Percentiles rank a stretch among this genome's conserved stretches.
Evolutionary conservation across 2,888 invertebrate species (phyloP).

Genomic region (Gandaritis pyraliata): DNA sequence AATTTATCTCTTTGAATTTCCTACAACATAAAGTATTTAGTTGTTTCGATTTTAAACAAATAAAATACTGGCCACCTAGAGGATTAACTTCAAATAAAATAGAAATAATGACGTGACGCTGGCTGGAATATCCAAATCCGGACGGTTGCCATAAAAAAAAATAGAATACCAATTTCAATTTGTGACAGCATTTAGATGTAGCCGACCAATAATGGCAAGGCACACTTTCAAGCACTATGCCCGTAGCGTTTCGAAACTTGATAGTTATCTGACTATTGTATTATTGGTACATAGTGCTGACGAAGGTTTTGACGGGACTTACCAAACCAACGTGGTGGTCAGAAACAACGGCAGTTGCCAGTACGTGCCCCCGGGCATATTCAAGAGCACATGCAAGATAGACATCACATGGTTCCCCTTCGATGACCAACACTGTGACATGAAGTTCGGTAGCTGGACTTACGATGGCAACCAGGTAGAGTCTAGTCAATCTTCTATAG

Average conservation of each 20-base stretch:
- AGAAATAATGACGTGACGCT: too few species aligned
- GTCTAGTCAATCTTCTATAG: constrained; percentile 30
- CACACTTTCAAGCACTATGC: too few species aligned
- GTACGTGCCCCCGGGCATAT: constrained; percentile 99
- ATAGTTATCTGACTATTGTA: constrained; percentile 54
- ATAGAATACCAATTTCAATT: constrained; percentile 12
- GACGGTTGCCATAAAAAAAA: too few species aligned
- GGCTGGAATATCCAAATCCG: too few species aligned
- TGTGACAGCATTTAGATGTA: background rate
- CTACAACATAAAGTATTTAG: constrained; percentile 41
- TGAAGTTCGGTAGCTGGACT: constrained; percentile 99
- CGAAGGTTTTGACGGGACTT: constrained; percentile 99
- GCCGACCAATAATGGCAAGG: too few species aligned
- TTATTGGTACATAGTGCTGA: constrained; percentile 92
- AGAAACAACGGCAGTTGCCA: constrained; percentile 98
- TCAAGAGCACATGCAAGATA: constrained; percentile 99
- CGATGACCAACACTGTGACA: constrained; percentile 99
- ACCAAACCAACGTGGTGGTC: constrained; percentile 99
- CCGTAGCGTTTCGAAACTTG: background rate
- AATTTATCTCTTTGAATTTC: constrained; percentile 52
- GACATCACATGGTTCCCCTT: constrained; percentile 99
- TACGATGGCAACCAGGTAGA: constrained; percentile 97
- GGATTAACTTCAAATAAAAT: too few species aligned
- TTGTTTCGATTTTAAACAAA: constrained; percentile 21
- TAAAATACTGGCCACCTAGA: constrained; percentile 9